Conservation (phyloP, 2,797 vertebrate species). For the Periparus ater region DNA sequence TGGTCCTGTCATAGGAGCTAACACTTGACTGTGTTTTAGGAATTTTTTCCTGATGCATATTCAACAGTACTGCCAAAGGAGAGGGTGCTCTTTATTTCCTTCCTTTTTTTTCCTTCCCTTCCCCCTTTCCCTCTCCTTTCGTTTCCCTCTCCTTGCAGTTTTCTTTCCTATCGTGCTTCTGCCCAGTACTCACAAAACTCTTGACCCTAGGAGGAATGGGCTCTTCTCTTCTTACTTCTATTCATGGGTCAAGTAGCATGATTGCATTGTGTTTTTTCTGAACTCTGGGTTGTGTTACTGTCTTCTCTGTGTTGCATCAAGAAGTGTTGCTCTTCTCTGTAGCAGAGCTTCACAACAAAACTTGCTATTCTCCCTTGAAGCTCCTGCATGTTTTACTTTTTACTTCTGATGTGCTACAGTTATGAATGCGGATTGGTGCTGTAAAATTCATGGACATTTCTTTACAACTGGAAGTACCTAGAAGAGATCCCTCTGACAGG, state of each 20-base stretch:
- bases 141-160: neutral
- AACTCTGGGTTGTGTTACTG: neutral
- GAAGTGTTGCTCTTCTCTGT: neutral
- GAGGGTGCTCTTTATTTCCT: neutral
- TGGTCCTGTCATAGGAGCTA: neutral
- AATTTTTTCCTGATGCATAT: neutral
- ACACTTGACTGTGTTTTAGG: neutral
- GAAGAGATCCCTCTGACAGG: neutral
- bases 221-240: neutral
- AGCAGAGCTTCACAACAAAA: neutral
- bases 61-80: neutral
- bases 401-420: neutral
- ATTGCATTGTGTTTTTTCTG: neutral
- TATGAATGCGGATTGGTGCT: neutral
- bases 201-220: neutral
- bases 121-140: neutral
- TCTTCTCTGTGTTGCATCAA: neutral
- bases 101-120: neutral
- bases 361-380: neutral
- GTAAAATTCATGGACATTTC: neutral
- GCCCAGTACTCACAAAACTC: neutral
- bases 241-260: neutral
- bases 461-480: neutral
- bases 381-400: neutral
- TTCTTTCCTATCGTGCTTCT: neutral